Base-by-base conservation (phyloP, 2,113 vertebrate genomes). In the Turnix velox region DNA sequence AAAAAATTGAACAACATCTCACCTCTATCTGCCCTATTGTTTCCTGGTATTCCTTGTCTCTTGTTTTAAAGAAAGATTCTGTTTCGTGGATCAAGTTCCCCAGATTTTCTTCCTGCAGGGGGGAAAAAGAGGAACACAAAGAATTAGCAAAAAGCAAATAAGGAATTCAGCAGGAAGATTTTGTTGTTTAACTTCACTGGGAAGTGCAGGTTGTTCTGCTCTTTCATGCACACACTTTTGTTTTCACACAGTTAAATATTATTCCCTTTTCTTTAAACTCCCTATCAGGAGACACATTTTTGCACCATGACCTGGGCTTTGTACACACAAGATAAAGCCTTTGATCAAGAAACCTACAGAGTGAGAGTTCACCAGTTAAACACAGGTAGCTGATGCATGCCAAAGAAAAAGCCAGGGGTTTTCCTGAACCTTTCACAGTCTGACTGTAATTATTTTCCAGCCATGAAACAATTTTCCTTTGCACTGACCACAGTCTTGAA, bases 21-120 rank as follows among this genome's bases (percentile, higher is more conserved):
- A 99, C 99, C 99, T 99, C 99, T 5, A 99, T 99, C 97, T 99
- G 98, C 39, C 98, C 99, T 59, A 99, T 99, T 28, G 98, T 99
- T 73, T 99, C 98, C 95, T 99, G 99, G 95, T 99, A 99, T 85
- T 99, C 99, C 92, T 99, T 98, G 97, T 99, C 99, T 96, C 99
- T 98, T 5, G 97, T 99, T 97, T 99, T 99, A 96, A 99, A 99
- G 85, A 99, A 99, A 33, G 98, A 99, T 84, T 99, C 99, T 0
- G 99, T 99, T 96, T 99, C 98, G 0, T 99, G 98, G 77, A 99
- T 99, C 96, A 99, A 95, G 97, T 98, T 99, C 87, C 99, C 99
- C 95, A 99, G 94, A 94, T 98, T 99, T 97, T 98, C 98, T 54
- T 99, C 99, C 97, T 99, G 98, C 92, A 97, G 96, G 55, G 83